These are phyloP conservation scores for Dallia pectoralis DNA, from an alignment of 2,797 vertebrate species.

Conservation along the genomic window DNA sequence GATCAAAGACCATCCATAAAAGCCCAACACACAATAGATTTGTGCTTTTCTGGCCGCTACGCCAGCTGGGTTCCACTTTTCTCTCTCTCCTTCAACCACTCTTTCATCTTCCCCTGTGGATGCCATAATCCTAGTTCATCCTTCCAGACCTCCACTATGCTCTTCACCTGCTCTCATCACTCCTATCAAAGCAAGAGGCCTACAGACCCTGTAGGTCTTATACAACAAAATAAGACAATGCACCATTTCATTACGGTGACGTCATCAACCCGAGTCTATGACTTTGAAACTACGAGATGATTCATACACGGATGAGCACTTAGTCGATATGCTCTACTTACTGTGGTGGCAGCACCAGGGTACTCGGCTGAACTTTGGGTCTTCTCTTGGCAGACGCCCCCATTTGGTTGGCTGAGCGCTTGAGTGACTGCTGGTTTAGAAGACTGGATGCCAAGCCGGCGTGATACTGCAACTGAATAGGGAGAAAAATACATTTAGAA, in stretches of 20 bases:
- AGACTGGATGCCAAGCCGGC: constrained; percentile 92
- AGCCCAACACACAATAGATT: constrained; percentile 2
- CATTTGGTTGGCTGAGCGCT: constrained; percentile 97
- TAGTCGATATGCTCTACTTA: constrained; percentile 70
- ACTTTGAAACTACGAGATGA: not conserved
- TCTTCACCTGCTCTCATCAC: constrained; percentile 1
- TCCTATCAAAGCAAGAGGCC: not conserved
- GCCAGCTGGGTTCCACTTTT: constrained; percentile 9
- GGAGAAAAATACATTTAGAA: not conserved
- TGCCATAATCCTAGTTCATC: not conserved
- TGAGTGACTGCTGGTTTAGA: constrained; percentile 95
- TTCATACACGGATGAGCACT: too few species aligned
- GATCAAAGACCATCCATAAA: not conserved
- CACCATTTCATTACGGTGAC: not conserved
- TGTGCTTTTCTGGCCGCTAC: not conserved
- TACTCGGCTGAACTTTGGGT: constrained; percentile 94
- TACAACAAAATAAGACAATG: not conserved
- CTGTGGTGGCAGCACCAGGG: constrained; percentile 91
- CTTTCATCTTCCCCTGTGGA: not conserved
- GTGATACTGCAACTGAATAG: constrained; percentile 88
- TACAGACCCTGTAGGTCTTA: not conserved
- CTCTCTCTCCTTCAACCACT: constrained; percentile 8
- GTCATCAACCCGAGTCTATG: not conserved
- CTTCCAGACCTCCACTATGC: not conserved
- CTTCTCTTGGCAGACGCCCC: constrained; percentile 93